Evolutionary conservation across 1,140 invertebrate species (phyloP), one percentile per base, ranked within the genome.

Genomic region (Drosophila trapezifrons): DNA sequence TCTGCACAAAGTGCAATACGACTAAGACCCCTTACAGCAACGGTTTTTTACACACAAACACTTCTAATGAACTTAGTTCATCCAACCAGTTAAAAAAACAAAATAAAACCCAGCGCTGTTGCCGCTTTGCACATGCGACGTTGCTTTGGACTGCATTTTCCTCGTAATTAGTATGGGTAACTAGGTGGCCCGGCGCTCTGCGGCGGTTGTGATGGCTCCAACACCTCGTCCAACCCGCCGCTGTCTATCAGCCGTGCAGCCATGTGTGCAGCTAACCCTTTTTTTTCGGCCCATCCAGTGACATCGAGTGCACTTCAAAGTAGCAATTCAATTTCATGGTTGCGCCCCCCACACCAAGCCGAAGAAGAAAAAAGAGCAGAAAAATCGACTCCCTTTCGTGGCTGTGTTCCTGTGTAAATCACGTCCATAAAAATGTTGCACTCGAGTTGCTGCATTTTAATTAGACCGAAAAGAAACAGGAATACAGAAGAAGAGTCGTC

Each of bases 321-420:
- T 87, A 87, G 83, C 83, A 87, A 87, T 87, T 87, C 83, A 87
- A 87, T 87, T 87, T 87, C 83, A 87, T 87, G 83, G 83, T 76
- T 86, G 63, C 76, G 66, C 51, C 67, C 49, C 64, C 43, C 37
- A 15, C 29, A 20, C 22, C 12, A 25, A 35, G 8, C 4, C 7
- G 5, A 15, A 17, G 37, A 37, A 17, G 29, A 66, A 40, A 56
- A 70, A 74, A 5, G 1, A 27, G 52, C 37, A 18, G 32, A 35
- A 27, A 67, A 25, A 25, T 42, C 13, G 38, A 75, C 67, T 76
- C 42, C 37, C n/a, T 51, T 54, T 49, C 38, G 43, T 15, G 40
- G 5, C 27, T 32, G n/a, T 45, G 7, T 27, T 63, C 18, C 35
- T 52, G 42, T 73, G 71, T 85, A 83, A 83, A 83, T 83, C 80